Evolutionary conservation across 2,113 vertebrate genomes (phyloP).

Genomic region (Microcebus lehilahytsara): DNA sequence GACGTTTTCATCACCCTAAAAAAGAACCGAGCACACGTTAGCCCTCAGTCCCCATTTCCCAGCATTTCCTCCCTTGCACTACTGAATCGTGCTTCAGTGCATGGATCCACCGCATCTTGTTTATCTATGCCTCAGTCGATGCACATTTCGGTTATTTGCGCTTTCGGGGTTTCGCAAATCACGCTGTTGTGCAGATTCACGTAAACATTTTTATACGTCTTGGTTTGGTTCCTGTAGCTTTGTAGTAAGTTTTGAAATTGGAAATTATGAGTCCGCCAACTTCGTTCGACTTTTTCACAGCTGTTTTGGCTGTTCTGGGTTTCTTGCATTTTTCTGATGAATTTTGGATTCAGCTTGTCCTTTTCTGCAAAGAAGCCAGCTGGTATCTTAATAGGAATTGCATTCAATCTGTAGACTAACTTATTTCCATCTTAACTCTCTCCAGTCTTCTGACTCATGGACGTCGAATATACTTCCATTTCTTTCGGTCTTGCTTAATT

Average conservation of each 20-base stretch:
- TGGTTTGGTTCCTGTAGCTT: not conserved
- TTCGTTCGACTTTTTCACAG: not conserved
- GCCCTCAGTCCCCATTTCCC: not conserved
- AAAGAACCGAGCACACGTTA: not conserved
- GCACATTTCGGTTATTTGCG: not conserved
- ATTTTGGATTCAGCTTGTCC: not conserved
- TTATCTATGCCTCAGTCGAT: not conserved
- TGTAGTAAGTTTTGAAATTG: not conserved
- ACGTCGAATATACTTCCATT: not conserved
- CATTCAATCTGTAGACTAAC: not conserved
- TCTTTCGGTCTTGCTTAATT: not conserved
- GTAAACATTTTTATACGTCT: not conserved
- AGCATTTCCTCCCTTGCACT: too few relatives aligned
- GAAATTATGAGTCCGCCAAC: not conserved
- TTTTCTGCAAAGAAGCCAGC: not conserved
- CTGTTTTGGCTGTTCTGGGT: not conserved
- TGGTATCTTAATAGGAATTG: not conserved
- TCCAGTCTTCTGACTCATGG: not conserved
- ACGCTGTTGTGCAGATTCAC: not conserved
- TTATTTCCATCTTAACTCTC: not conserved
- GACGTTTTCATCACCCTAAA: not conserved
- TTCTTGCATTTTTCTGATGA: not conserved
- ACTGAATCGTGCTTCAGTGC: not conserved
- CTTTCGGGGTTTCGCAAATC: not conserved
- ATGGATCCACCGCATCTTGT: not conserved